phyloP scores from a whole-genome alignment of 2,888 invertebrate genomes.

The Meteorus cinctellus region DNA sequence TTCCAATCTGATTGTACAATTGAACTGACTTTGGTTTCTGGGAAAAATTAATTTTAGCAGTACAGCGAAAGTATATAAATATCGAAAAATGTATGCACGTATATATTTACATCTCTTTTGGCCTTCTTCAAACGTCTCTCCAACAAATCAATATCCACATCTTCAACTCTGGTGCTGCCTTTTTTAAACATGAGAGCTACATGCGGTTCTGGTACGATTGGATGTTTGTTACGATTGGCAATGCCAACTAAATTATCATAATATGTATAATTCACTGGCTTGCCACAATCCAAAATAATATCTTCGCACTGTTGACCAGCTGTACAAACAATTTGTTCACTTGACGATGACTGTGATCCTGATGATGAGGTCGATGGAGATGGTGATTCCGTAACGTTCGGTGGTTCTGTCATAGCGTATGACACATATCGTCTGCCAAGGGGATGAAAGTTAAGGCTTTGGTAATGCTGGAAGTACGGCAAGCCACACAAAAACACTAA shows the following conservation, averaged over 20 bases:
- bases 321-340: constrained; percentile 61
- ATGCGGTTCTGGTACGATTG: constrained; percentile 88
- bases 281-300: constrained; percentile 86
- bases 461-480: constrained; percentile 70
- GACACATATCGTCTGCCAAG: constrained; percentile 70
- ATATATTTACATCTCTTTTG: constrained; percentile 78
- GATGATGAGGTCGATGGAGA: constrained; percentile 44
- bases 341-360: constrained; percentile 33
- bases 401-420: constrained; percentile 66
- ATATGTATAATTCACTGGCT: constrained; percentile 90
- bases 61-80: neutral
- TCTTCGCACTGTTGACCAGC: constrained; percentile 74
- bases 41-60: constrained; percentile 43
- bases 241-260: constrained; percentile 92
- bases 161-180: constrained; percentile 78
- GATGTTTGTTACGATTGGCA: constrained; percentile 87
- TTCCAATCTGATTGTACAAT: constrained; percentile 92
- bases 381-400: constrained; percentile 60
- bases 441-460: constrained; percentile 70
- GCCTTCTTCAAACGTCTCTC: constrained; percentile 85
- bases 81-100: neutral
- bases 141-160: constrained; percentile 83
- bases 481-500: constrained; percentile 72
- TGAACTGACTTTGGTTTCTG: constrained; percentile 88
- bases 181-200: constrained; percentile 85